These are phyloP conservation scores for Chloropsis hardwickii DNA, from an alignment of 2,113 vertebrate genomes.

Conservation along the genomic window DNA sequence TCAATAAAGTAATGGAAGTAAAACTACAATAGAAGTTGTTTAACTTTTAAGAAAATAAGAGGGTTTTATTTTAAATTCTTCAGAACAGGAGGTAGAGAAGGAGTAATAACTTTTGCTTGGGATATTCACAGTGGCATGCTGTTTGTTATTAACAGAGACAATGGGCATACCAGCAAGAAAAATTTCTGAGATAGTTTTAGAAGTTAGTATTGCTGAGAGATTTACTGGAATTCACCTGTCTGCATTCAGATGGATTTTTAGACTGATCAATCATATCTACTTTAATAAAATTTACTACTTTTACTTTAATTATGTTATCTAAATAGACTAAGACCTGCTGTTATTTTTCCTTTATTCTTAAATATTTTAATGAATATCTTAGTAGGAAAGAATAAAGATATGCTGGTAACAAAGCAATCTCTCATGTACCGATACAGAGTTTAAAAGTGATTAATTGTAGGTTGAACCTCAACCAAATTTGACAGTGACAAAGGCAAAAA, in stretches of 20 bases:
- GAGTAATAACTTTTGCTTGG: neutral
- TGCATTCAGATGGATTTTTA: neutral
- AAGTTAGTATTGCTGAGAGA: neutral
- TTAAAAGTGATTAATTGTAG: neutral
- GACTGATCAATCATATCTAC: neutral
- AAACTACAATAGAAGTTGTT: neutral
- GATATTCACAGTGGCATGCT: neutral
- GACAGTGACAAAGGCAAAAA: neutral
- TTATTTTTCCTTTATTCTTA: neutral
- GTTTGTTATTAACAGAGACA: neutral
- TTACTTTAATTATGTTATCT: neutral
- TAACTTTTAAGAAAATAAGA: neutral
- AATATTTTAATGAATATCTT: neutral
- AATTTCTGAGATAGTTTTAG: neutral
- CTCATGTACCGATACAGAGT: neutral
- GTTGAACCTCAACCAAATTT: neutral
- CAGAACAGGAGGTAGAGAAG: neutral
- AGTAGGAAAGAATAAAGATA: neutral
- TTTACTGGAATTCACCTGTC: neutral
- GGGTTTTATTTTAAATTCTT: neutral
- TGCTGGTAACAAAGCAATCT: neutral
- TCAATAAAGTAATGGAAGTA: neutral
- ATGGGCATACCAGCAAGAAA: neutral
- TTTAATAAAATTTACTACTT: neutral
- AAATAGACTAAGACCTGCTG: neutral